Conservation (phyloP, 2,888 invertebrate species). For the Meloe dianella region DNA sequence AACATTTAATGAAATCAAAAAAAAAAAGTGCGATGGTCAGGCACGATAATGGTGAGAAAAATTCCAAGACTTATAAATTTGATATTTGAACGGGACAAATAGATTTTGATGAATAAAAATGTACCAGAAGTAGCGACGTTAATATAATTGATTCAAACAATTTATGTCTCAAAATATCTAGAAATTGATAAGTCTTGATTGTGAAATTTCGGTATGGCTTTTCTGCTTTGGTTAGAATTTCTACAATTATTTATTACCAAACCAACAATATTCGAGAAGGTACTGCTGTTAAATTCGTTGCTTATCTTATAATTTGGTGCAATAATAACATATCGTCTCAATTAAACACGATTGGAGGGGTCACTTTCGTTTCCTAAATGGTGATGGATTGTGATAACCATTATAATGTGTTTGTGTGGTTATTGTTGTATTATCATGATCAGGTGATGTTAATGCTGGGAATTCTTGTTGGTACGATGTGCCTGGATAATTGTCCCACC, state of each 20-base stretch:
- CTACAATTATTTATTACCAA: neutral
- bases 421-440: conserved; percentile 32
- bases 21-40: conserved; percentile 41
- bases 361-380: conserved; percentile 58
- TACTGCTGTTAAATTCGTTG: conserved; percentile 25
- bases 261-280: neutral
- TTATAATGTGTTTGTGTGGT: neutral
- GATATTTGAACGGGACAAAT: neutral
- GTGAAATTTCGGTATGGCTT: conserved; percentile 43
- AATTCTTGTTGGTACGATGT: conserved; percentile 52
- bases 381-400: conserved; percentile 41
- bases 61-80: conserved; percentile 14
- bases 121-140: conserved; percentile 7
- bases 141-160: too few relatives aligned
- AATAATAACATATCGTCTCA: conserved; percentile 43
- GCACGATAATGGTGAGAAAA: conserved; percentile 46
- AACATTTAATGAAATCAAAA: conserved; percentile 10
- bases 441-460: conserved; percentile 45
- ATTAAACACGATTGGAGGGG: conserved; percentile 21
- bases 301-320: conserved; percentile 38
- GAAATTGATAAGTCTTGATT: conserved; percentile 28
- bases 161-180: neutral
- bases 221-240: too few relatives aligned
- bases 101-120: neutral
- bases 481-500: conserved; percentile 55